Evolutionary conservation across 2,797 vertebrate genomes (phyloP).

Genomic region (Kryptolebias ocellatus): DNA sequence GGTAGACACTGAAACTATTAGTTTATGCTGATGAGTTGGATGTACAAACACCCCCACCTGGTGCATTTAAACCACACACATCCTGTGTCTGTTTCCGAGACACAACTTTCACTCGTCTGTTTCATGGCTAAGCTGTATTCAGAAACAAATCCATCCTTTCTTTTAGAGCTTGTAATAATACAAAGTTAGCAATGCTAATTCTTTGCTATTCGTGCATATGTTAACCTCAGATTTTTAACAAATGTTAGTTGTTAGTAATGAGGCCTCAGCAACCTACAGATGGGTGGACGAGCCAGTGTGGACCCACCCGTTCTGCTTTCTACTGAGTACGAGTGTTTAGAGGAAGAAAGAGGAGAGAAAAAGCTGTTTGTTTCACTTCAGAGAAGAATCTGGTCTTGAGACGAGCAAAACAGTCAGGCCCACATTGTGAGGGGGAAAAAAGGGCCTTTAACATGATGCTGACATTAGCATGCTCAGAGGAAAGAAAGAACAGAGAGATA

Average conservation of each 20-base stretch:
- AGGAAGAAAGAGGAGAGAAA: constrained; percentile 26
- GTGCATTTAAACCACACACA: constrained; percentile 44
- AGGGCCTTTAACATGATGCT: constrained; percentile 64
- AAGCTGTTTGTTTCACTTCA: constrained; percentile 59
- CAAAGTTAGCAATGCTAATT: constrained; percentile 6
- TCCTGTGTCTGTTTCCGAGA: constrained; percentile 27
- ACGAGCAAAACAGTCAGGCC: constrained; percentile 30
- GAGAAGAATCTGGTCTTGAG: constrained; percentile 57
- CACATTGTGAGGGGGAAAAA: constrained; percentile 59
- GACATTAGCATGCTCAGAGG: constrained; percentile 51
- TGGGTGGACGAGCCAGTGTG: constrained; percentile 43
- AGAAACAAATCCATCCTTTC: neutral
- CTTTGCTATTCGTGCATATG: neutral
- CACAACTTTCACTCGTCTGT: constrained; percentile 2
- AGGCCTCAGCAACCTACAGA: constrained; percentile 35
- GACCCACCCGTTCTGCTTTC: constrained; percentile 56
- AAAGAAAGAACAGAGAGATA: constrained; percentile 23
- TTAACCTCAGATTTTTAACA: constrained; percentile 16
- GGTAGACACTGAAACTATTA: constrained; percentile 16
- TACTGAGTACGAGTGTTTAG: constrained; percentile 6
- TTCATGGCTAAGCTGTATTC: neutral
- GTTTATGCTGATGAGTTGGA: constrained; percentile 39
- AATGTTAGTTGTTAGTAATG: constrained; percentile 36
- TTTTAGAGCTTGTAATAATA: neutral
- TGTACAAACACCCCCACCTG: constrained; percentile 36